Percentiles rank a stretch among this genome's conserved stretches.
Conservation (phyloP, 1,140 invertebrate genomes). For the Zaprionus taronus region DNA sequence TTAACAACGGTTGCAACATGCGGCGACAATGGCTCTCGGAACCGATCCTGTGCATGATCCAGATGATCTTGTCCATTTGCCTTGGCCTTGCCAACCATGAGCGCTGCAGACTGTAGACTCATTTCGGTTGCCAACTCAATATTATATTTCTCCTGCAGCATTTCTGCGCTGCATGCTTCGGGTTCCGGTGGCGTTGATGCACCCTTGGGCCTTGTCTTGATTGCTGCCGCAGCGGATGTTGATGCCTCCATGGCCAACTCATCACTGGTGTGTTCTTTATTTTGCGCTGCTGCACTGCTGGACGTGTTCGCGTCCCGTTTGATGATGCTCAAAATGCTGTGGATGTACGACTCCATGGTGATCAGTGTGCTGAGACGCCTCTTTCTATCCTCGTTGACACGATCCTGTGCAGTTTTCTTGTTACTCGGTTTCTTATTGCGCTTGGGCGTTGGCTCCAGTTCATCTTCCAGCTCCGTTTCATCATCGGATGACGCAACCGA, state of each 20-base stretch:
- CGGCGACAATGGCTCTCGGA: constrained; percentile 17
- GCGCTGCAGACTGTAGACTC: constrained; percentile 25
- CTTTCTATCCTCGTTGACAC: constrained; percentile 71
- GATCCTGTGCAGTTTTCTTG: constrained; percentile 79
- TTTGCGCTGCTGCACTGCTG: constrained; percentile 16
- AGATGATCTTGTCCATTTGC: constrained; percentile 22
- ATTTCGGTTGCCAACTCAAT: constrained; percentile 56
- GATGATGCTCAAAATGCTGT: constrained; percentile 73
- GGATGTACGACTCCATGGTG: constrained; percentile 80
- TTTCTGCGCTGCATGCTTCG: constrained; percentile 10
- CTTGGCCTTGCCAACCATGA: constrained; percentile 38
- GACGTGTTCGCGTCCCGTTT: constrained; percentile 61
- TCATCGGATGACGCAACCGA: constrained; percentile 67
- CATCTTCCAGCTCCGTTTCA: constrained; percentile 71
- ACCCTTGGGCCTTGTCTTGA: constrained; percentile 48
- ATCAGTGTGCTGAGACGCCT: constrained; percentile 66
- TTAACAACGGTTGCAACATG: constrained; percentile 21
- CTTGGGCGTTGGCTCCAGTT: constrained; percentile 69
- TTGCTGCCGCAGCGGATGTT: constrained; percentile 63
- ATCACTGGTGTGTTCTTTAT: constrained; percentile 49
- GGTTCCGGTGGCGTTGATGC: constrained; percentile 62
- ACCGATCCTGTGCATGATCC: constrained; percentile 26
- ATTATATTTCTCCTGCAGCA: constrained; percentile 41
- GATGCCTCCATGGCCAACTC: constrained; percentile 54
- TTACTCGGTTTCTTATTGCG: constrained; percentile 65